Percentiles rank a stretch among this genome's conserved stretches.
Evolutionary conservation across 2,888 invertebrate genomes (phyloP).

Genomic region (Lasioglossum villosulum): DNA sequence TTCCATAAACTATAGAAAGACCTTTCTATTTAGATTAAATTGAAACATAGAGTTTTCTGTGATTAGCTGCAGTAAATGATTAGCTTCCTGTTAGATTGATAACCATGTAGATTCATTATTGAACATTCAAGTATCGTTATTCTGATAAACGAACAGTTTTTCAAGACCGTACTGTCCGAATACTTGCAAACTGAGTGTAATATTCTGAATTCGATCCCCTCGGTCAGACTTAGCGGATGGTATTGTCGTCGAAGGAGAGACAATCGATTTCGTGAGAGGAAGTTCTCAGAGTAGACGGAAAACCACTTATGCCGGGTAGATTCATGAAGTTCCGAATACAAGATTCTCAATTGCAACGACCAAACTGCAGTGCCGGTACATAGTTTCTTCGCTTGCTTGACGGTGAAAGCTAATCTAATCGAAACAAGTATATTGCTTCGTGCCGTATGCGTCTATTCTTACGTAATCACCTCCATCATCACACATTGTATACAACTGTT

Average conservation of each 20-base stretch:
- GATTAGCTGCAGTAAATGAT: not conserved
- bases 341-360: not conserved
- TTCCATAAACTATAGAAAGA: too few relatives aligned
- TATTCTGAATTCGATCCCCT: not conserved
- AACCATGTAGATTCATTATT: not conserved
- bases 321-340: not conserved
- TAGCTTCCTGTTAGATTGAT: not conserved
- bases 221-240: not conserved
- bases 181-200: not conserved
- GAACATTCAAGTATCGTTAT: not conserved
- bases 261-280: not conserved
- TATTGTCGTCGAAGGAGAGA: not conserved
- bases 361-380: not conserved
- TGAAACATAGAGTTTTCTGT: not conserved
- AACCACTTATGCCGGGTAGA: not conserved
- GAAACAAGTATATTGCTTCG: not conserved
- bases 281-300: not conserved
- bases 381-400: not conserved
- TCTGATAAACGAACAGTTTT: not conserved
- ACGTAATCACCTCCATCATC: not conserved
- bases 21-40: too few relatives aligned
- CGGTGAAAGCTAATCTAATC: not conserved
- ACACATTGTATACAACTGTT: not conserved
- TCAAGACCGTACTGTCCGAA: not conserved
- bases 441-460: not conserved